Evolutionary conservation across 2,888 invertebrate species (phyloP).

Genomic region (Hylaea fasciaria): DNA sequence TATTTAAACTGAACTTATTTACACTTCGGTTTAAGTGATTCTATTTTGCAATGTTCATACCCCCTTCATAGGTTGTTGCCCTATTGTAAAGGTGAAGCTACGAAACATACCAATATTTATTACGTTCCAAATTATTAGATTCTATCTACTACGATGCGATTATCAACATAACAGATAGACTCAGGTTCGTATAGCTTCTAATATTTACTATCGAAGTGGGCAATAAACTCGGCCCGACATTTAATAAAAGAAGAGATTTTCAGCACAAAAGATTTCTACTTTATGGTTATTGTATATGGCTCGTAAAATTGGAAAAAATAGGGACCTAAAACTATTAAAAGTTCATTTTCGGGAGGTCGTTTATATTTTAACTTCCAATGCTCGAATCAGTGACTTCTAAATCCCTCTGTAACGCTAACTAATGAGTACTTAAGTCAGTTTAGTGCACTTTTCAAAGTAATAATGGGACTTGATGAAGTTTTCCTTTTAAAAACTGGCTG

Average conservation of each 20-base stretch:
- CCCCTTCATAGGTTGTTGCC: background rate
- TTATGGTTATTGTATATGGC: slow-evolving; percentile 28
- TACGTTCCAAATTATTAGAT: background rate
- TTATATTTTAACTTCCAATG: slow-evolving; percentile 45
- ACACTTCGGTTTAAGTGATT: slow-evolving; percentile 17
- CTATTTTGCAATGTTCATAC: slow-evolving; percentile 11
- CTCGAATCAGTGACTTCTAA: slow-evolving; percentile 46
- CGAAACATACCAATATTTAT: background rate
- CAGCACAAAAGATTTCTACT: slow-evolving; percentile 25
- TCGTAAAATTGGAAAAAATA: slow-evolving; percentile 35
- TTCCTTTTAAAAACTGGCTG: slow-evolving; percentile 53
- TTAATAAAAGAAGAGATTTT: slow-evolving; percentile 25
- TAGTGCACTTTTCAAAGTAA: slow-evolving; percentile 70
- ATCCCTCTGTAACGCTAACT: slow-evolving; percentile 54
- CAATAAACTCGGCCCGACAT: slow-evolving; percentile 21
- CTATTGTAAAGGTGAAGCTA: background rate
- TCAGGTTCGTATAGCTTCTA: slow-evolving; percentile 8
- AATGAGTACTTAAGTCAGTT: slow-evolving; percentile 65
- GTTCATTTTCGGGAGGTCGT: slow-evolving; percentile 27
- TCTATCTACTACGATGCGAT: background rate
- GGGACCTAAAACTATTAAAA: slow-evolving; percentile 36
- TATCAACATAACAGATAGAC: background rate
- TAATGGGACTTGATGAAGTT: slow-evolving; percentile 71
- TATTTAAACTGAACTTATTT: slow-evolving; percentile 4
- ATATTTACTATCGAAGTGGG: slow-evolving; percentile 27